These are phyloP conservation scores for Chamaetylas fuelleborni DNA, from an alignment of 2,113 vertebrate species.

Conservation along the genomic window DNA sequence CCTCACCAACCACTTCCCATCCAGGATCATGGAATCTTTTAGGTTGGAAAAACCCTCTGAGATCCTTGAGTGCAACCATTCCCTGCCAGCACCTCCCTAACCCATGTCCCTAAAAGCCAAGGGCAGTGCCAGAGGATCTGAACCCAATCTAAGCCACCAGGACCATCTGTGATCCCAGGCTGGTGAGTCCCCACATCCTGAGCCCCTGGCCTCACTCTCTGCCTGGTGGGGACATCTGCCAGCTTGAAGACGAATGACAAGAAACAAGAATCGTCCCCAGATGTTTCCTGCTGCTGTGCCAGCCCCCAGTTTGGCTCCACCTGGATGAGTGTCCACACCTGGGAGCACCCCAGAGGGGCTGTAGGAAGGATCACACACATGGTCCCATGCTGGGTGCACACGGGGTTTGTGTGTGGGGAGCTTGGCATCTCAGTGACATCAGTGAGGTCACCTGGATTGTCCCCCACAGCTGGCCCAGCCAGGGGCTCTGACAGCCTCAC, in stretches of 20 bases:
- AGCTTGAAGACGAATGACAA: background rate
- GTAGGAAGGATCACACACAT: background rate
- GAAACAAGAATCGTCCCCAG: no score
- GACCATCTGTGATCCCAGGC: background rate
- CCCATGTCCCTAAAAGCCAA: background rate
- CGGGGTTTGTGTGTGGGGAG: background rate
- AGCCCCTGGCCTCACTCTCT: background rate
- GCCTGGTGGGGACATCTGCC: background rate
- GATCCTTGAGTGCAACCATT: no score
- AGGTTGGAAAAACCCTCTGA: background rate
- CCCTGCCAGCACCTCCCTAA: background rate
- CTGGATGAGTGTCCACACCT: background rate
- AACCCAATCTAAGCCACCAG: background rate
- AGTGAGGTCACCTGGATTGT: background rate
- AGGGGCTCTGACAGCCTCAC: background rate
- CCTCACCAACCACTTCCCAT: background rate
- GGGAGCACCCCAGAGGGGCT: background rate
- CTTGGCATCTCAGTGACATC: background rate
- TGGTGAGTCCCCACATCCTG: fast-evolving
- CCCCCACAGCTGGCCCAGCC: background rate
- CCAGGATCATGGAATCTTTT: no score
- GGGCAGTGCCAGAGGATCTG: background rate
- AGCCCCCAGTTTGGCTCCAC: background rate
- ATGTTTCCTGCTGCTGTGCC: background rate
- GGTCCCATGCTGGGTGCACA: background rate